phyloP scores from a whole-genome alignment of 2,113 vertebrate species.

The Hyaena hyaena region DNA sequence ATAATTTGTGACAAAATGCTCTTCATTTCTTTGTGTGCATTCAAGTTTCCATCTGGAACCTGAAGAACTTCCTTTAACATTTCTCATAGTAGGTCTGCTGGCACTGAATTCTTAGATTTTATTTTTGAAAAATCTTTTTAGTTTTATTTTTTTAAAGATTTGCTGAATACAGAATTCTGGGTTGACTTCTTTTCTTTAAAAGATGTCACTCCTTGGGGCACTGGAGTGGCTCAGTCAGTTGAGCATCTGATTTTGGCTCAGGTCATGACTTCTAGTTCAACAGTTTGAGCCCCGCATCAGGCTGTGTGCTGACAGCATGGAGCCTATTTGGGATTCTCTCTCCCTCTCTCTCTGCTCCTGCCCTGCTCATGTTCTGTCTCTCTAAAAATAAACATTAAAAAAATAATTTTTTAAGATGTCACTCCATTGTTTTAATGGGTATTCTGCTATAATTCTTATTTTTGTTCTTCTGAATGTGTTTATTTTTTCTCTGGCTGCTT shows the following conservation, averaged over 20 bases:
- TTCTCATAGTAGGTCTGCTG: background rate
- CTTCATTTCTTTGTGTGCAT: background rate
- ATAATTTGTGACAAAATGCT: background rate
- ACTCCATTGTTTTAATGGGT: background rate
- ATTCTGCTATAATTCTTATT: background rate
- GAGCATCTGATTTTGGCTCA: no score
- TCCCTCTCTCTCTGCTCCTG: no score
- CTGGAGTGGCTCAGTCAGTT: no score
- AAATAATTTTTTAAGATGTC: no score
- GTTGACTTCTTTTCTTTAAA: background rate
- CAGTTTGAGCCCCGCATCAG: no score
- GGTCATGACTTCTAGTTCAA: no score
- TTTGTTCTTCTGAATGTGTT: background rate
- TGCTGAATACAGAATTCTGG: background rate
- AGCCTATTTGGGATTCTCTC: no score
- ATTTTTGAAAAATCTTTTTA: background rate
- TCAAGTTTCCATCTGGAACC: background rate
- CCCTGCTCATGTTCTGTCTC: no score
- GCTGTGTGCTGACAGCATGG: no score
- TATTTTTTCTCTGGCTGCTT: background rate
- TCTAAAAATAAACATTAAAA: no score
- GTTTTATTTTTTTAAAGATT: background rate
- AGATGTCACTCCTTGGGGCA: background rate
- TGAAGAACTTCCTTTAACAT: background rate
- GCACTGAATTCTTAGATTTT: background rate